Conservation (phyloP, 2,888 invertebrate species). For the Bellardia pandia region DNA sequence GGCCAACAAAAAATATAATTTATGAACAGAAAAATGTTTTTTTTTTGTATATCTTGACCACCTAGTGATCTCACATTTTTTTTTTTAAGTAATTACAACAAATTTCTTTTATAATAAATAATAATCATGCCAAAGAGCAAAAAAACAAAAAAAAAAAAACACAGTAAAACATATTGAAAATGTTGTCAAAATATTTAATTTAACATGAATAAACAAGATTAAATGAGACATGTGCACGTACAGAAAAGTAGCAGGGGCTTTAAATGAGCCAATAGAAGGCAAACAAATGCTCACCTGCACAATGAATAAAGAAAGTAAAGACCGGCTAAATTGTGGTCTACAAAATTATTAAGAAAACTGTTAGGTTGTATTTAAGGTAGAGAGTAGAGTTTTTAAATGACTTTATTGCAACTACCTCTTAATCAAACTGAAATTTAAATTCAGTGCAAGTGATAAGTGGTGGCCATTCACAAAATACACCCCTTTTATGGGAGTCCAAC, state of each 20-base stretch:
- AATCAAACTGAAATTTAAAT: neutral
- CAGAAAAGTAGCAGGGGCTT: neutral
- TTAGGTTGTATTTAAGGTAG: neutral
- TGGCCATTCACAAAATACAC: conserved; percentile 68
- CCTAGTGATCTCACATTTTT: conserved; percentile 33
- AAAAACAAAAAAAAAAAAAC: too few species aligned
- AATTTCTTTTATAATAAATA: conserved; percentile 44
- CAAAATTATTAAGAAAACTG: conserved; percentile 6
- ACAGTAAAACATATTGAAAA: conserved; percentile 40
- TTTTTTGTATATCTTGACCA: neutral
- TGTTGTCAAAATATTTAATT: conserved; percentile 65
- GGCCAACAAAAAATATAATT: conserved; percentile 18
- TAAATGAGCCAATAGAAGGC: neutral
- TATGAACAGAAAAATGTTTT: conserved; percentile 45
- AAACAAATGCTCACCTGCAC: neutral
- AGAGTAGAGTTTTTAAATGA: conserved; percentile 7
- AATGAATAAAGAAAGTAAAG: conserved; percentile 35
- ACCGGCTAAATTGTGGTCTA: conserved; percentile 2
- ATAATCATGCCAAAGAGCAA: conserved; percentile 6
- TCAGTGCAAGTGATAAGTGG: conserved; percentile 66
- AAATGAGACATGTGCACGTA: conserved; percentile 49
- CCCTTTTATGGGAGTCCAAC: conserved; percentile 50
- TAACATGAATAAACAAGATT: conserved; percentile 58
- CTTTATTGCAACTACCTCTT: neutral
- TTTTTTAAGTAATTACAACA: conserved; percentile 9